A percentile compares a stretch with the other conserved stretches of the same genome.
Evolutionary conservation across 2,888 invertebrate species (phyloP).

Genomic region (Calameuta pallipes): DNA sequence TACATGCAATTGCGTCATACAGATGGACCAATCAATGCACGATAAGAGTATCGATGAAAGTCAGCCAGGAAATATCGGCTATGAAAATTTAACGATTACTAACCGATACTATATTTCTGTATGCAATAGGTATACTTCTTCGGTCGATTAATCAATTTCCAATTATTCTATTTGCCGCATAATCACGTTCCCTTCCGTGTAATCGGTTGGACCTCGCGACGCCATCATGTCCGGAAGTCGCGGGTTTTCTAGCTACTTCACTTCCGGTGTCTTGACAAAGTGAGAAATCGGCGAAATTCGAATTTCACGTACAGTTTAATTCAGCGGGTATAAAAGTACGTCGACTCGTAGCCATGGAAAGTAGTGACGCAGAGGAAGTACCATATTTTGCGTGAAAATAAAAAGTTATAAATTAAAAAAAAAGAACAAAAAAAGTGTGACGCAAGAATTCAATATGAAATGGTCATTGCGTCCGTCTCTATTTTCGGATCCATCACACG

Average conservation of each 20-base stretch:
- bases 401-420: background rate
- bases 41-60: background rate
- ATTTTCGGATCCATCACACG: background rate
- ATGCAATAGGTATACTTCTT: background rate
- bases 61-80: background rate
- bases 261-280: background rate
- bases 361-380: background rate
- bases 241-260: background rate
- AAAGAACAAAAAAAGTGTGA: background rate
- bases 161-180: background rate
- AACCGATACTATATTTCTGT: background rate
- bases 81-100: background rate
- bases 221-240: background rate
- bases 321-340: background rate
- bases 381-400: background rate
- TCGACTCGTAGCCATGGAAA: background rate
- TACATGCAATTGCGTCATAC: background rate
- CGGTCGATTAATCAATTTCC: background rate
- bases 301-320: background rate
- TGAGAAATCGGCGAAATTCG: background rate
- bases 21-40: too few relatives aligned
- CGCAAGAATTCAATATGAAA: background rate
- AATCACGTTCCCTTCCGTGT: background rate
- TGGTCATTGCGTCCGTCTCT: background rate
- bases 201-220: background rate